Evolutionary conservation across 1,140 invertebrate genomes (phyloP).

Genomic region (Hycleus cichorii): DNA sequence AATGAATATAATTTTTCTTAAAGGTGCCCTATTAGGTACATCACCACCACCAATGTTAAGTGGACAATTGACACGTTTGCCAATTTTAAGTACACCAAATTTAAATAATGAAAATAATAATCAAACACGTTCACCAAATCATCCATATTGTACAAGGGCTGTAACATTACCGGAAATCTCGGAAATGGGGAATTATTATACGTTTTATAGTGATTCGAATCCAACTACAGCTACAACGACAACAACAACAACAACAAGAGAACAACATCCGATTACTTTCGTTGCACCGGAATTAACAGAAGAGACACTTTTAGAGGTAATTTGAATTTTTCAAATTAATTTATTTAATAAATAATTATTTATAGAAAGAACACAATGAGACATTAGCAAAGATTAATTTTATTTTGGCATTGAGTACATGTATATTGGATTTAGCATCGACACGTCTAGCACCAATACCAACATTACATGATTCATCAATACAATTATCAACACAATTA

Average conservation of each 20-base stretch:
- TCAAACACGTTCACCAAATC: constrained; percentile 50
- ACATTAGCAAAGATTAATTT: constrained; percentile 90
- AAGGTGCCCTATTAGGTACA: not conserved
- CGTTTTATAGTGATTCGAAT: constrained; percentile 43
- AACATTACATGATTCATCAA: constrained; percentile 45
- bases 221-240: not conserved
- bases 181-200: constrained; percentile 55
- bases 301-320: constrained; percentile 80
- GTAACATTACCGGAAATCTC: constrained; percentile 71
- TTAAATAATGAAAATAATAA: constrained; percentile 49
- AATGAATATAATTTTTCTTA: too few relatives aligned
- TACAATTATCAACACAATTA: constrained; percentile 41
- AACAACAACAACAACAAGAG: constrained; percentile 40
- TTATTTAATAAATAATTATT: too few relatives aligned
- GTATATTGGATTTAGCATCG: constrained; percentile 79
- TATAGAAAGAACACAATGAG: constrained; percentile 79
- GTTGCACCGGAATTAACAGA: constrained; percentile 85
- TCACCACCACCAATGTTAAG: constrained; percentile 62
- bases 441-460: constrained; percentile 64
- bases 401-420: constrained; percentile 83
- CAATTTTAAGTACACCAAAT: constrained; percentile 47
- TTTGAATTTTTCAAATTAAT: too few relatives aligned
- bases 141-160: constrained; percentile 63
- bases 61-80: constrained; percentile 52
- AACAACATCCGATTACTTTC: constrained; percentile 66